phyloP scores from a whole-genome alignment of 2,888 invertebrate genomes.

The Callyntrura guangdongensis region DNA sequence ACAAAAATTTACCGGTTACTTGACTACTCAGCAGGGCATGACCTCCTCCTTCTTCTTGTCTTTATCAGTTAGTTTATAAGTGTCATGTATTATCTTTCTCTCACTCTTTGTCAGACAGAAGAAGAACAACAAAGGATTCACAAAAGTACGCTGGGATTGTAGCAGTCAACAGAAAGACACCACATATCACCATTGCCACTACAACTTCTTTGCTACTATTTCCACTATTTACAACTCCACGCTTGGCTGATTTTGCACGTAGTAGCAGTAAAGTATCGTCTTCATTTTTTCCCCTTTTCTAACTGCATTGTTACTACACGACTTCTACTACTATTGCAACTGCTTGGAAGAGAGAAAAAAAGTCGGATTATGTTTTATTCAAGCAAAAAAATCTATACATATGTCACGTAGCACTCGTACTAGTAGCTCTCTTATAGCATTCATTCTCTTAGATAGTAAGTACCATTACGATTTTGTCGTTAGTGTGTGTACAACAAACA shows the following conservation, averaged over 20 bases:
- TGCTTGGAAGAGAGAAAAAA: background rate
- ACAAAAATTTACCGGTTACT: conserved; percentile 71
- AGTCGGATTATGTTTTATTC: conserved; percentile 49
- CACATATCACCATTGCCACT: background rate
- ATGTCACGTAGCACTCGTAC: conserved; percentile 26
- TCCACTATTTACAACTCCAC: conserved; percentile 48
- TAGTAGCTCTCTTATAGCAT: background rate
- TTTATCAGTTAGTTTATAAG: background rate
- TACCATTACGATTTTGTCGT: too few species aligned
- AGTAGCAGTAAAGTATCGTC: background rate
- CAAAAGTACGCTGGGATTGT: background rate
- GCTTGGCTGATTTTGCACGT: conserved; percentile 38
- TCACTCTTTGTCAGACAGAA: background rate
- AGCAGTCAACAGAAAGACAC: background rate
- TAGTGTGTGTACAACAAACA: background rate
- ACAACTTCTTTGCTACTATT: background rate
- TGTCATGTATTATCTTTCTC: conserved; percentile 4
- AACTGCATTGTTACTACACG: background rate
- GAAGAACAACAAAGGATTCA: background rate
- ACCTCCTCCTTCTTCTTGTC: conserved; percentile 53
- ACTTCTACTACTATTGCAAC: background rate
- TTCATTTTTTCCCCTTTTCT: background rate
- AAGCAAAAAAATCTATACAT: conserved; percentile 36
- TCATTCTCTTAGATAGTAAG: too few species aligned
- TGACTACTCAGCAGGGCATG: conserved; percentile 66